Percentiles rank a stretch among this genome's conserved stretches.
Evolutionary conservation across 2,888 invertebrate genomes (phyloP).

Genomic region (Brassicogethes aeneus): DNA sequence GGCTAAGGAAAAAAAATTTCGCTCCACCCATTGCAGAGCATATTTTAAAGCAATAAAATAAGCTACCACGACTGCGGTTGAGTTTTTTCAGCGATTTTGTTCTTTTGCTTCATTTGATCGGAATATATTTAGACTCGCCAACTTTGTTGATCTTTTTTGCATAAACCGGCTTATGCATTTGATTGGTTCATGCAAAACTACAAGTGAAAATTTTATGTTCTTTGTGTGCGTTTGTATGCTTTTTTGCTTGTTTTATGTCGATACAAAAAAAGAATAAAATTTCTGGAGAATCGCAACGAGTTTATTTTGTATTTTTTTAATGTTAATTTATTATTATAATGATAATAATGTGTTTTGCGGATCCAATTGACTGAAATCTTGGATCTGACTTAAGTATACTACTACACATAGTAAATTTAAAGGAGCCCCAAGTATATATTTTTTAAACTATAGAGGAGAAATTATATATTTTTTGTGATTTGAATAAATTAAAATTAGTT

Average conservation of each 20-base stretch:
- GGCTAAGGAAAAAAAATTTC: too few species aligned
- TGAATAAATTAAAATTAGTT: background rate
- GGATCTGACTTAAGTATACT: constrained; percentile 7
- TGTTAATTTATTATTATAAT: constrained; percentile 10
- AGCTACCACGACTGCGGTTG: too few species aligned
- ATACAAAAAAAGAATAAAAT: constrained; percentile 14
- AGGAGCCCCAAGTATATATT: background rate
- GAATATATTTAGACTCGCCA: too few species aligned
- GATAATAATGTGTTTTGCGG: constrained; percentile 5
- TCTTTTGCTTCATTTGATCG: too few species aligned
- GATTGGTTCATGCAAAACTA: too few species aligned
- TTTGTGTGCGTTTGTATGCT: constrained; percentile 2
- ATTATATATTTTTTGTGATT: constrained; percentile 1
- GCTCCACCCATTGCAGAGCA: too few species aligned
- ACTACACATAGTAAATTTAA: constrained; percentile 1
- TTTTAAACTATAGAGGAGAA: background rate
- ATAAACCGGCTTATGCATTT: too few species aligned
- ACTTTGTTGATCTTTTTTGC: too few species aligned
- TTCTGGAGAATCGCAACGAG: constrained; percentile 7
- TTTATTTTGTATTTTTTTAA: constrained; percentile 8
- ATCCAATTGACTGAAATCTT: constrained; percentile 16
- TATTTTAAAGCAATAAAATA: too few species aligned
- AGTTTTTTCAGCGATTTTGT: too few species aligned
- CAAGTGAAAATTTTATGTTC: too few species aligned
- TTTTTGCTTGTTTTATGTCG: constrained; percentile 14